Conservation (phyloP, 2,888 invertebrate species). For the Eretmocerus hayati region DNA sequence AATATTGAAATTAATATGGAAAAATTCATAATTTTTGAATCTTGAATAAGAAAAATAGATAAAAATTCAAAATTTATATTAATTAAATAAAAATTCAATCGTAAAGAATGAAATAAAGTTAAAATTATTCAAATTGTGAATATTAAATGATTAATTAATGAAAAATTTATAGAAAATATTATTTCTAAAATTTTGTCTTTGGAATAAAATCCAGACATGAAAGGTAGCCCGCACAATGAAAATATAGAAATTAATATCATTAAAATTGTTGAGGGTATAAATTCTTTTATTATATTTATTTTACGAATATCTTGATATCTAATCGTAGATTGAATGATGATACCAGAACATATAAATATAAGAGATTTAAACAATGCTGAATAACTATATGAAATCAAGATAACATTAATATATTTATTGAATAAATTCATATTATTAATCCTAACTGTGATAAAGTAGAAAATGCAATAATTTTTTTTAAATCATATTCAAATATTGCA, state of each 20-base stretch:
- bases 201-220: constrained; percentile 58
- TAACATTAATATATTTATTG: constrained; percentile 48
- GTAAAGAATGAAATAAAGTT: constrained; percentile 29
- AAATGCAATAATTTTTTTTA: constrained; percentile 73
- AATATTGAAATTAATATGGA: no score
- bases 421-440: constrained; percentile 62
- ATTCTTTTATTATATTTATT: constrained; percentile 50
- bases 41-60: no score
- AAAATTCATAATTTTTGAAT: no score
- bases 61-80: no score
- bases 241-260: constrained; percentile 57
- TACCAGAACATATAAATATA: constrained; percentile 66
- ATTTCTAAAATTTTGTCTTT: constrained; percentile 45
- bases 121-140: constrained; percentile 25
- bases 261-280: constrained; percentile 51
- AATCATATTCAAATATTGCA: constrained; percentile 60
- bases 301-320: constrained; percentile 64
- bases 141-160: constrained; percentile 25
- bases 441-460: constrained; percentile 71
- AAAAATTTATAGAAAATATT: constrained; percentile 31
- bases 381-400: constrained; percentile 67
- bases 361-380: constrained; percentile 71
- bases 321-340: constrained; percentile 59
- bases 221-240: constrained; percentile 58
- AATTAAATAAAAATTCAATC: constrained; percentile 29